A percentile compares a stretch with the other conserved stretches of the same genome.
Evolutionary conservation across 1,140 invertebrate species (phyloP).

Genomic region (Lerema accius): DNA sequence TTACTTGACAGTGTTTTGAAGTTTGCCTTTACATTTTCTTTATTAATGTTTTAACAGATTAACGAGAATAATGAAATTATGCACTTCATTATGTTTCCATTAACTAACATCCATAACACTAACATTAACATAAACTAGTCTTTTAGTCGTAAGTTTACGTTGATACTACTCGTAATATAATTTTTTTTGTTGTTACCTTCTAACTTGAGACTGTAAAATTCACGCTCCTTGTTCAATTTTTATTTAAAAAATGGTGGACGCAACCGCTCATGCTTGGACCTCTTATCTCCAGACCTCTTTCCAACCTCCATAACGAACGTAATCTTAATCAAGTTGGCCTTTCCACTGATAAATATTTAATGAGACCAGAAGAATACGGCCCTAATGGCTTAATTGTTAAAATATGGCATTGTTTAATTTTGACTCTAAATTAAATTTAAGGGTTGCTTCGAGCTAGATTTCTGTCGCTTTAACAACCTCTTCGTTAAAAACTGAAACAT

Average conservation of each 20-base stretch:
- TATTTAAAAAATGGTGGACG: background rate
- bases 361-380: constrained; percentile 49
- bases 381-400: constrained; percentile 63
- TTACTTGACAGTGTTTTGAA: too few species aligned
- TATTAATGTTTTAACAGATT: too few species aligned
- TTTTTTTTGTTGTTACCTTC: too few species aligned
- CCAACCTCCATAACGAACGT: constrained; percentile 49
- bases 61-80: too few species aligned
- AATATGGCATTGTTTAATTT: constrained; percentile 40
- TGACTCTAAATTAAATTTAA: constrained; percentile 26
- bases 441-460: background rate
- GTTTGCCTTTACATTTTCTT: too few species aligned
- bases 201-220: too few species aligned
- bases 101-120: too few species aligned
- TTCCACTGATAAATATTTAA: constrained; percentile 67
- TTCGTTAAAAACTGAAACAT: constrained; percentile 1
- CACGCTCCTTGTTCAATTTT: too few species aligned
- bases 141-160: too few species aligned
- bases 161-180: too few species aligned
- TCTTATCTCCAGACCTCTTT: constrained; percentile 4
- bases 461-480: background rate
- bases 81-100: too few species aligned
- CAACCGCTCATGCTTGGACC: constrained; percentile 9
- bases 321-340: constrained; percentile 62
- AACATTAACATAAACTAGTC: too few species aligned